These are phyloP conservation scores for Rhabdomys dilectus DNA, from an alignment of 2,113 vertebrate species.

Conservation along the genomic window DNA sequence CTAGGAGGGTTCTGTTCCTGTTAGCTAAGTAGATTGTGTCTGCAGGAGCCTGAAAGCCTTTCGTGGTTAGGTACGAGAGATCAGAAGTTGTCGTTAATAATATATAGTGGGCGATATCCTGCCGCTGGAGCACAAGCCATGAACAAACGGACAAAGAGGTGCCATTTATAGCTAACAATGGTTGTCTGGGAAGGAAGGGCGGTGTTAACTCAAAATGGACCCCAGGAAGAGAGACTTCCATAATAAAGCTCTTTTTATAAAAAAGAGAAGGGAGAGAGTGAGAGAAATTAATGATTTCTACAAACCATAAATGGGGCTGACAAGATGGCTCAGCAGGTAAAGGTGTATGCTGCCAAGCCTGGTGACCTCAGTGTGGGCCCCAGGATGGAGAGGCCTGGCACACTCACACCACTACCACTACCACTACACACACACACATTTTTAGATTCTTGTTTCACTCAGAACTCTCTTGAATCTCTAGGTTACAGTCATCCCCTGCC, in stretches of 20 bases:
- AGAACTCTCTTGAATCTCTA: background rate
- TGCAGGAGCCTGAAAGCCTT: background rate
- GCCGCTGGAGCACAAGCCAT: background rate
- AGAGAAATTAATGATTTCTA: background rate
- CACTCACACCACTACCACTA: background rate
- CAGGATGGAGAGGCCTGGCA: background rate
- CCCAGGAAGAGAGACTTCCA: background rate
- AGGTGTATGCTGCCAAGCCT: too few relatives aligned
- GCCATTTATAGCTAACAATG: background rate
- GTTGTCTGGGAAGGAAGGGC: background rate
- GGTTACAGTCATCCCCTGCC: background rate
- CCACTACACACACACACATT: background rate
- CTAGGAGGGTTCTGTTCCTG: background rate
- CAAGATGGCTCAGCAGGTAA: background rate
- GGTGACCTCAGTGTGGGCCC: background rate
- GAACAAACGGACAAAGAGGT: background rate
- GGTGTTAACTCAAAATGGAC: background rate
- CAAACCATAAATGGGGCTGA: background rate
- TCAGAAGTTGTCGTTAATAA: background rate
- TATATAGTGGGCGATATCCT: background rate
- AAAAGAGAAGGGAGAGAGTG: background rate
- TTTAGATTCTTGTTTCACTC: background rate
- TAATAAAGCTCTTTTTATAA: background rate
- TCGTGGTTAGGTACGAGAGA: background rate
- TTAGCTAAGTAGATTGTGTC: background rate